Conservation (phyloP, 2,888 invertebrate species). For the Tenthredo distinguenda region DNA sequence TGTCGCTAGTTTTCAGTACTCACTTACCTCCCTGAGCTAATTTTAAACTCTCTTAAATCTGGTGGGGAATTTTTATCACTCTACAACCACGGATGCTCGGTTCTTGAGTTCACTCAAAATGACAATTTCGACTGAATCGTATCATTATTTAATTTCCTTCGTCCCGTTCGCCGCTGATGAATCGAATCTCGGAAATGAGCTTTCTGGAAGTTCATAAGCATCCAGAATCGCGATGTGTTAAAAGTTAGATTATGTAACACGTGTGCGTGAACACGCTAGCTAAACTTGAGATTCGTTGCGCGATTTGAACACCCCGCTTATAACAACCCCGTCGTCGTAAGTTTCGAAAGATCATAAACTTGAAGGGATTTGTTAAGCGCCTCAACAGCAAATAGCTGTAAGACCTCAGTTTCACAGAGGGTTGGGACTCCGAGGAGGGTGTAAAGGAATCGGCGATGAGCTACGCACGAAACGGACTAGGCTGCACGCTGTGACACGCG, state of each 20-base stretch:
- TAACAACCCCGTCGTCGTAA: constrained; percentile 30
- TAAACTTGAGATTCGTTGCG: constrained; percentile 4
- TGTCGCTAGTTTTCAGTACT: neutral
- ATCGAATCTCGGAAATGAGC: neutral
- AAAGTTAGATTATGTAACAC: neutral
- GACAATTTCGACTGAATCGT: neutral
- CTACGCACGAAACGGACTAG: constrained; percentile 10
- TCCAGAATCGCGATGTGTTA: neutral
- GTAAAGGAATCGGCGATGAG: constrained; percentile 16
- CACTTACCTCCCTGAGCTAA: constrained; percentile 9
- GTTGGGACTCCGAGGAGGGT: constrained; percentile 18
- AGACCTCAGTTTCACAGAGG: constrained; percentile 13
- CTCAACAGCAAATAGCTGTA: constrained; percentile 5
- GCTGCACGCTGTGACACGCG: constrained; percentile 3
- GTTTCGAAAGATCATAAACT: constrained; percentile 38
- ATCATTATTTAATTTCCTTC: neutral
- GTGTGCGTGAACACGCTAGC: constrained; percentile 13
- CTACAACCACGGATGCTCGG: neutral
- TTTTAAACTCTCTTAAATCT: constrained; percentile 41
- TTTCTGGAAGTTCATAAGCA: neutral
- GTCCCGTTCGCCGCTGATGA: neutral
- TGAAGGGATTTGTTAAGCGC: constrained; percentile 6
- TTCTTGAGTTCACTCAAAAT: neutral
- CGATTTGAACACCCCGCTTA: constrained; percentile 24
- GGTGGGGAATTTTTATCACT: constrained; percentile 31